These are phyloP conservation scores for Lydus trimaculatus DNA, from an alignment of 2,888 invertebrate species.

Conservation along the genomic window DNA sequence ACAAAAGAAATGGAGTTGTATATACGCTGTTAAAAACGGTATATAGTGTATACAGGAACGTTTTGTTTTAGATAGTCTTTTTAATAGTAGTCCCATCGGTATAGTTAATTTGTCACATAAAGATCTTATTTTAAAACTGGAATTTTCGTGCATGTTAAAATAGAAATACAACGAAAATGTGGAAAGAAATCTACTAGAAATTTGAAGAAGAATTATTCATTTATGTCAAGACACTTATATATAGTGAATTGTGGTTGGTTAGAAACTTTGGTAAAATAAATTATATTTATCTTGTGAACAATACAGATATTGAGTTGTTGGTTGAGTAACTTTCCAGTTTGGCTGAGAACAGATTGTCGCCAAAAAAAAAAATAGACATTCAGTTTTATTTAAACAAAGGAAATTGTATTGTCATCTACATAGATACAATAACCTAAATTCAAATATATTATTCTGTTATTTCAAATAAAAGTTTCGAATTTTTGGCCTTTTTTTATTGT, in stretches of 20 bases:
- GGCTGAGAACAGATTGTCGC: background rate
- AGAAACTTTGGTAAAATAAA: background rate
- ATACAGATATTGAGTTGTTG: constrained; percentile 1
- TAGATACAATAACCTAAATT: too few relatives aligned
- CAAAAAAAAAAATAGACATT: background rate
- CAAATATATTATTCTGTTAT: too few relatives aligned
- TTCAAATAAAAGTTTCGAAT: too few relatives aligned
- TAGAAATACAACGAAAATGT: background rate
- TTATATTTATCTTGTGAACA: constrained; percentile 6
- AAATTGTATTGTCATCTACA: background rate
- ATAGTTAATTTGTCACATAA: background rate
- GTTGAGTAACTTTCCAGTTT: background rate
- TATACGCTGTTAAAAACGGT: background rate
- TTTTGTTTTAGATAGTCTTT: background rate
- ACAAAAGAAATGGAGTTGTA: background rate
- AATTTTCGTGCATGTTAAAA: background rate
- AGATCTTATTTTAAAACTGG: background rate
- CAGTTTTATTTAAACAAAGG: background rate
- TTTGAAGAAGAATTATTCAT: constrained; percentile 1
- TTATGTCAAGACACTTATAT: background rate
- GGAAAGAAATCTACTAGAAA: background rate
- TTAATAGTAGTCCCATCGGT: background rate
- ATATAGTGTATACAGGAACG: background rate
- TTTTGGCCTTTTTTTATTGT: too few relatives aligned
- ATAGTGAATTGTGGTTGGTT: background rate